Conservation (phyloP, 2,888 invertebrate species). For the Hoplodrina ambigua region DNA sequence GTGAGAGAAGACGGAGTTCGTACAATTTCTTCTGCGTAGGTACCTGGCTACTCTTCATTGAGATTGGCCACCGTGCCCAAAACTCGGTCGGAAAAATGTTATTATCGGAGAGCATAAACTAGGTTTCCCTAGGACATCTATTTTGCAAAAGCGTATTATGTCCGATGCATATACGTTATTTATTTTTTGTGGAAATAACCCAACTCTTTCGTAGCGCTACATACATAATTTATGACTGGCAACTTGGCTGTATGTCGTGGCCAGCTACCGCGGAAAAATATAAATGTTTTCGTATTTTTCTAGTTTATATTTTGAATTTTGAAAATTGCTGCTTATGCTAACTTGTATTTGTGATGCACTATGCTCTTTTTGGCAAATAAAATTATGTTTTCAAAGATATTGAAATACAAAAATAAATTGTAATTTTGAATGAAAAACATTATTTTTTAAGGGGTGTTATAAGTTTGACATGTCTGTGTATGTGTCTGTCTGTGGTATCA, state of each 20-base stretch:
- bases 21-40: no score
- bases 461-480: no score
- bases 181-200: constrained; percentile 32
- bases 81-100: neutral
- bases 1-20: no score
- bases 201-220: constrained; percentile 30
- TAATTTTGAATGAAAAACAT: no score
- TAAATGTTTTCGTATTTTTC: constrained; percentile 35
- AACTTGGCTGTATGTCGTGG: constrained; percentile 24
- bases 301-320: constrained; percentile 16
- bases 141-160: constrained; percentile 42
- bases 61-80: no score
- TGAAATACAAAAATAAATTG: no score
- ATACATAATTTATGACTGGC: constrained; percentile 48
- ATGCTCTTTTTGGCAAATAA: neutral
- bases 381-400: neutral
- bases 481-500: no score
- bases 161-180: constrained; percentile 27
- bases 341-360: neutral
- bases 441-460: no score
- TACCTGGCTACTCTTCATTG: no score
- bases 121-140: neutral
- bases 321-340: no score
- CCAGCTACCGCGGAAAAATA: constrained; percentile 31
- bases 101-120: neutral